Evolutionary conservation across 2,888 invertebrate genomes (phyloP).

Genomic region (Brachypalpus laphriformis): DNA sequence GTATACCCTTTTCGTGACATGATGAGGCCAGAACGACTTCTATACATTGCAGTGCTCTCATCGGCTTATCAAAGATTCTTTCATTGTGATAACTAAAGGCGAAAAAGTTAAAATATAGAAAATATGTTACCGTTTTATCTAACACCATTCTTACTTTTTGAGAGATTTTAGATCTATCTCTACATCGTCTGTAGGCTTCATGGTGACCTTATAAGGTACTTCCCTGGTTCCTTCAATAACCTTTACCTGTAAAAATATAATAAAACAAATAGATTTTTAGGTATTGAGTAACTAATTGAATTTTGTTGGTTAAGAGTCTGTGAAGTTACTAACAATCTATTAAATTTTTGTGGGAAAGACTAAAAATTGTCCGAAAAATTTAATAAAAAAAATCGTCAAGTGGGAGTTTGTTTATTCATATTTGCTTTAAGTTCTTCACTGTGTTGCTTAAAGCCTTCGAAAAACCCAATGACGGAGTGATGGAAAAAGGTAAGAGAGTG

Average conservation of each 20-base stretch:
- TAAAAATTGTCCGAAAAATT: too few species aligned
- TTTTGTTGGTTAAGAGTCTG: too few species aligned
- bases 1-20: slow-evolving; percentile 77
- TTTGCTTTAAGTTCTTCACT: too few species aligned
- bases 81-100: slow-evolving; percentile 78
- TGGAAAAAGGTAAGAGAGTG: too few species aligned
- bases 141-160: slow-evolving; percentile 78
- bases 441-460: too few species aligned
- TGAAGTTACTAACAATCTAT: too few species aligned
- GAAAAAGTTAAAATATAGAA: background rate
- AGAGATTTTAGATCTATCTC: slow-evolving; percentile 78
- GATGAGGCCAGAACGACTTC: slow-evolving; percentile 87
- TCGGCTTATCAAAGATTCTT: slow-evolving; percentile 81
- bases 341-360: too few species aligned
- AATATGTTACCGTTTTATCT: too few species aligned
- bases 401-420: too few species aligned
- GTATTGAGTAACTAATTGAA: too few species aligned
- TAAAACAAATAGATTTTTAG: background rate
- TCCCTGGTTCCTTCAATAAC: slow-evolving; percentile 74
- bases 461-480: too few species aligned
- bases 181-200: slow-evolving; percentile 78
- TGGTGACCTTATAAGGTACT: slow-evolving; percentile 76
- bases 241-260: slow-evolving; percentile 74
- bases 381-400: too few species aligned
- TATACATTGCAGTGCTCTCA: slow-evolving; percentile 84